Percentiles rank a stretch among this genome's conserved stretches.
phyloP scores from a whole-genome alignment of 1,140 invertebrate species.

The Trichogramma pretiosum region DNA sequence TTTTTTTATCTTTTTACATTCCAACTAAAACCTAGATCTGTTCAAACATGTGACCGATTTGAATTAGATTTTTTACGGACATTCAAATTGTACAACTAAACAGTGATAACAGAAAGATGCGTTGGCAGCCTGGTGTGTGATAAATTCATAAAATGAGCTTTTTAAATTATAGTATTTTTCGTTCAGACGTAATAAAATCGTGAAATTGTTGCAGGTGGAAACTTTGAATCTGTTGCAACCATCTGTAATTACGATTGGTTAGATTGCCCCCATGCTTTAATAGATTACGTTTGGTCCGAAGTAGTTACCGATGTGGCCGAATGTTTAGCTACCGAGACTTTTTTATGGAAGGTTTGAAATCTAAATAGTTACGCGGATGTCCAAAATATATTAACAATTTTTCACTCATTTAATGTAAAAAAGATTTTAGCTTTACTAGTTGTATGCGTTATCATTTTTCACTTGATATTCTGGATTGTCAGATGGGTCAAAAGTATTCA shows the following conservation, averaged over 20 bases:
- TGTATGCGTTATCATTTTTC: constrained; percentile 21
- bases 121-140: too few species aligned
- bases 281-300: constrained; percentile 35
- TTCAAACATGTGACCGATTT: too few species aligned
- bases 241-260: constrained; percentile 28
- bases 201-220: constrained; percentile 31
- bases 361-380: too few species aligned
- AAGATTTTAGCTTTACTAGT: constrained; percentile 25
- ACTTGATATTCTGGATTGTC: constrained; percentile 22
- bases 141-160: too few species aligned
- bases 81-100: too few species aligned
- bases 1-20: too few species aligned
- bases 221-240: constrained; percentile 27
- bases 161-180: too few species aligned
- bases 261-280: constrained; percentile 28
- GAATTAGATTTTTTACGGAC: too few species aligned
- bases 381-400: not conserved
- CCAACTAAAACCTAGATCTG: too few species aligned
- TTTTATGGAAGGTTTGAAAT: constrained; percentile 27
- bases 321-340: constrained; percentile 25
- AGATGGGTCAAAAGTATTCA: constrained; percentile 11
- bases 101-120: too few species aligned
- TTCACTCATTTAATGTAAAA: not conserved
- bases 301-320: constrained; percentile 37
- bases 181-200: too few species aligned